Evolutionary conservation across 1,140 invertebrate species (phyloP), one percentile per base, ranked within the genome.

Genomic region (Caenorhabditis brenneri): DNA sequence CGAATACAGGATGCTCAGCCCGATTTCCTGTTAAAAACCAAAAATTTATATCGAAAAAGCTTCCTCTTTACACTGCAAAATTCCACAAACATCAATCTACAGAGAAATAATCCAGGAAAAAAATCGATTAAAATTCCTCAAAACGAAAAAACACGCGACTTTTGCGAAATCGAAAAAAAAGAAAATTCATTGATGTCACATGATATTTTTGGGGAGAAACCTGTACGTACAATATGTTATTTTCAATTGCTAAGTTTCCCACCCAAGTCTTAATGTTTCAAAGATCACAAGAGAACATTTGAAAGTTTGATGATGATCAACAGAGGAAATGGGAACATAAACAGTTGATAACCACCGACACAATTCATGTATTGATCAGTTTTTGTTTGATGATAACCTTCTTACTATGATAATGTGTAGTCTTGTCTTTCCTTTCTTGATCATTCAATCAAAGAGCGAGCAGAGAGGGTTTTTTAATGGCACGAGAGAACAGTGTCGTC

Each of bases 241-340:
- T 65, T 29, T 31, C 36, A 65, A 65, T 55, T 65, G 58, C 58
- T 65, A 65, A 65, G 58, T n/a, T 65, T n/a, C n/a, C n/a, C n/a
- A n/a, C n/a, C n/a, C n/a, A n/a, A n/a, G n/a, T 65, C 24, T 36
- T 65, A 33, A 65, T 33, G 58, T 65, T 65, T 65, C 58, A 65
- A 15, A 65, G 58, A 65, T 65, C 31, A 65, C 16, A 6, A 12
- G n/a, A n/a, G n/a, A 12, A 42, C 39, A 42, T 12, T 42, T 42
- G 12, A 55, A 24, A 27, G 24, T 10, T 27, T 19, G 22, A 6
- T 19, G 10, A 12, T 22, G 22, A 27, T 2, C 5, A 55, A 27
- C 24, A 27, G 27, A 55, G 24, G 27, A n/a, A 27, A 55, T 27
- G 24, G n/a, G 58, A 65, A 33, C 29, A 31, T 42, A 15, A 65